A percentile compares a stretch with the other conserved stretches of the same genome.
phyloP scores from a whole-genome alignment of 2,888 invertebrate species.

The Melanargia galathea region DNA sequence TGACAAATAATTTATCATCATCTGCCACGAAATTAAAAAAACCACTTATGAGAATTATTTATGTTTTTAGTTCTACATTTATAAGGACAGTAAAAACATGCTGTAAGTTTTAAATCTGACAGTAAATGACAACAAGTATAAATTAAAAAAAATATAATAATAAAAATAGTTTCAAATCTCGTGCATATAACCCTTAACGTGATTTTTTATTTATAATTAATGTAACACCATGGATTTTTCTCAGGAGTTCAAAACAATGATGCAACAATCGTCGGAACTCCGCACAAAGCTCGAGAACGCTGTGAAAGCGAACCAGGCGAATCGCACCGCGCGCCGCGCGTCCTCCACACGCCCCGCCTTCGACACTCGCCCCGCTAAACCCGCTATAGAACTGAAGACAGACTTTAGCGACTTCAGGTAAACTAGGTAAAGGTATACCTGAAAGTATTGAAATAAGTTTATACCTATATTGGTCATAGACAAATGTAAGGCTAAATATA shows the following conservation, averaged over 20 bases:
- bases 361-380: constrained; percentile 73
- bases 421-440: constrained; percentile 36
- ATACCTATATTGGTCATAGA: neutral
- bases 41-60: no score
- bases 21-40: no score
- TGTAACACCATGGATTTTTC: constrained; percentile 37
- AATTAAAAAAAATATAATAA: no score
- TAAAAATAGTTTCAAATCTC: no score
- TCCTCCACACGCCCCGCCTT: constrained; percentile 56
- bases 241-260: constrained; percentile 94
- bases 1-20: no score
- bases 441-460: neutral
- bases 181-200: no score
- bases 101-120: no score
- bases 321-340: constrained; percentile 48
- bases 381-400: constrained; percentile 95
- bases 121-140: no score
- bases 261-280: constrained; percentile 91
- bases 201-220: neutral
- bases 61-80: no score
- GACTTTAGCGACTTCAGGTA: constrained; percentile 96
- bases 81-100: no score
- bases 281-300: constrained; percentile 93
- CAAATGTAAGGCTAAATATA: neutral
- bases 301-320: constrained; percentile 87